Conservation (phyloP, 2,113 vertebrate genomes). For the Poeciliopsis retropinna region DNA sequence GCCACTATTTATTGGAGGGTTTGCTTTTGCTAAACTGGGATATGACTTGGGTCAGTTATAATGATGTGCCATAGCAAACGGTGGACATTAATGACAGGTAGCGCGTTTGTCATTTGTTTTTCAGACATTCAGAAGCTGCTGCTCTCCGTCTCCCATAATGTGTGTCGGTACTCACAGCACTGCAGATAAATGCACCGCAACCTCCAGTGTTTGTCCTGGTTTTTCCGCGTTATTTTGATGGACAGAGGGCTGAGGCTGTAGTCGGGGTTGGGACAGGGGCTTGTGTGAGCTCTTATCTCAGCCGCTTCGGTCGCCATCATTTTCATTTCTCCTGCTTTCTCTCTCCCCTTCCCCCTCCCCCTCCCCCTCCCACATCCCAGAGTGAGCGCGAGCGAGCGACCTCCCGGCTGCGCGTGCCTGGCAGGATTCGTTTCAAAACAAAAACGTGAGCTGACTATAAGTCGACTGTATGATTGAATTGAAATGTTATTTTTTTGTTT, state of each 20-base stretch:
- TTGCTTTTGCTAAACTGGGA: no score
- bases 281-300: conserved; percentile 59
- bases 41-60: no score
- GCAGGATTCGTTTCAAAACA: no score
- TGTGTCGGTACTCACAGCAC: conserved; percentile 77
- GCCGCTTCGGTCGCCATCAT: conserved; percentile 75
- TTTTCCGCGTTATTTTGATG: conserved; percentile 67
- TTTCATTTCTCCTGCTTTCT: conserved; percentile 10
- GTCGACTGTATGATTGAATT: no score
- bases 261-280: conserved; percentile 49
- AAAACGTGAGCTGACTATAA: no score
- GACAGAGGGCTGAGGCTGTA: conserved; percentile 61
- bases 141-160: not conserved
- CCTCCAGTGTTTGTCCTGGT: conserved; percentile 71
- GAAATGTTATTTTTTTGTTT: no score
- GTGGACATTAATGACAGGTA: not conserved
- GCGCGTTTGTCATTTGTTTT: not conserved
- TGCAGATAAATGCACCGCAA: conserved; percentile 76
- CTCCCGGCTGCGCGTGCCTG: conserved; percentile 29
- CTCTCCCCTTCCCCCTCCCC: not conserved
- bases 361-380: conserved; percentile 3
- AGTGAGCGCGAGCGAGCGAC: conserved; percentile 43
- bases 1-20: no score
- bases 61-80: no score
- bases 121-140: no score